A percentile compares a stretch with the other conserved stretches of the same genome.
Evolutionary conservation across 2,888 invertebrate genomes (phyloP).

Genomic region (Hoplodrina blanda): DNA sequence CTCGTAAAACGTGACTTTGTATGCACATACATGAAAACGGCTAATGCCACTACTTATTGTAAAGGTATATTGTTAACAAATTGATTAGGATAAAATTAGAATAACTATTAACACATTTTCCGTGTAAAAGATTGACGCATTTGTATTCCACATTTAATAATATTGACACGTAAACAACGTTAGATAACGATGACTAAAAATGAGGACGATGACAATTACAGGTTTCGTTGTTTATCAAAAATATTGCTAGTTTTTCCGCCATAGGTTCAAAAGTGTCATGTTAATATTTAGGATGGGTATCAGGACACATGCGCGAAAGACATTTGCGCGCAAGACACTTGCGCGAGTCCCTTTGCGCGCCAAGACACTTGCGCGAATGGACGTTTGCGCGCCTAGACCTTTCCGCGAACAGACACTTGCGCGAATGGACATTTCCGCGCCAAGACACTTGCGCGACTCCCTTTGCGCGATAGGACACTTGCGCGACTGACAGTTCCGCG

Average conservation of each 20-base stretch:
- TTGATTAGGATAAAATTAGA: constrained; percentile 30
- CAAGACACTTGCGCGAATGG: too few species aligned
- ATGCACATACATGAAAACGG: constrained; percentile 15
- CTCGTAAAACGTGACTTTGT: constrained; percentile 10
- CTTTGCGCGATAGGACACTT: too few species aligned
- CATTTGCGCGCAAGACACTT: too few species aligned
- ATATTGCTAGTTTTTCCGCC: background rate
- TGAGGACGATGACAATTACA: background rate
- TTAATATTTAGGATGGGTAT: background rate
- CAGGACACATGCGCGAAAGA: too few species aligned
- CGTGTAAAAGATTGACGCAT: constrained; percentile 33
- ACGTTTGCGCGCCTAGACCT: too few species aligned
- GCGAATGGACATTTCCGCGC: too few species aligned
- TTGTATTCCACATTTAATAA: constrained; percentile 18
- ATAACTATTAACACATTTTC: constrained; percentile 42
- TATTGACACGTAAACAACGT: constrained; percentile 8
- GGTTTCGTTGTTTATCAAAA: background rate
- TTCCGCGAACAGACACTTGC: too few species aligned
- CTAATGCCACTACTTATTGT: background rate
- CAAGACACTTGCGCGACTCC: too few species aligned
- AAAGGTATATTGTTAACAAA: constrained; percentile 5
- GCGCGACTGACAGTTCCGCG: too few species aligned
- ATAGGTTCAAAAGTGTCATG: too few species aligned
- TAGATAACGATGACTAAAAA: constrained; percentile 8
- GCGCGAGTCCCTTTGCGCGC: too few species aligned